Evolutionary conservation across 2,113 vertebrate genomes (phyloP), one percentile per base, ranked within the genome.

Genomic region (Rhombomys opimus): DNA sequence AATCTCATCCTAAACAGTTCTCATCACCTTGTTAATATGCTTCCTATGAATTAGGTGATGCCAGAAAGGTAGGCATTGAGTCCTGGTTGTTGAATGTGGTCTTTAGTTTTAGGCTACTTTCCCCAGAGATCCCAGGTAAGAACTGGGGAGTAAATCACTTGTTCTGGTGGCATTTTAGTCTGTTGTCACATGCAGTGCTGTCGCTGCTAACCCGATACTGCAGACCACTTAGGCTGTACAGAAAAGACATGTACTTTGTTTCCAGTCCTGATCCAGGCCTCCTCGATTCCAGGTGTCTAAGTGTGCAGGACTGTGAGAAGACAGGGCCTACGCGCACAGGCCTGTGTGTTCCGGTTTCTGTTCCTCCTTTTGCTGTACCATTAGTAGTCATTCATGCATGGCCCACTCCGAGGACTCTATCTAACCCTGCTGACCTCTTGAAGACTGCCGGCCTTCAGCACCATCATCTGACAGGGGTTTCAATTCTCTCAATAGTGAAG

Each of bases 1-100:
- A 73, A 93, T 82, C 94, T 70, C 88, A 20, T 91, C 65, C 30
- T 93, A 91, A 63, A 73, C 35, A 94, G 75, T 76, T 57, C n/a
- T 68, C 30, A 86, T 52, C 46, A 25, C 77, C 67, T 89, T 94
- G 23, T 70, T 91, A 96, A 82, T 76, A 78, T n/a, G 57, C 72
- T 87, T 93, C 78, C 11, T 68, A 87, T 92, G 76, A 94, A 57
- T 82, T 97, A 77, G 13, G 17, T 63, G 70, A 76, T 89, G 13
- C 32, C 75, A 46, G 46, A 57, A 96, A 87, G 41, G 41, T 75
- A 63, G 76, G 57, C 82, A 82, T 41, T 89, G 7, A 82, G 3
- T 92, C 72, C 85, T 84, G 27, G 27, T 81, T 54, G 80, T 86
- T 81, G 82, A 77, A 63, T 22, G 63, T 54, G 38, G 18, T n/a